Percentiles rank a stretch among this genome's conserved stretches.
These are phyloP conservation scores for Lerista edwardsae DNA, from an alignment of 2,797 vertebrate genomes.

Conservation along the genomic window DNA sequence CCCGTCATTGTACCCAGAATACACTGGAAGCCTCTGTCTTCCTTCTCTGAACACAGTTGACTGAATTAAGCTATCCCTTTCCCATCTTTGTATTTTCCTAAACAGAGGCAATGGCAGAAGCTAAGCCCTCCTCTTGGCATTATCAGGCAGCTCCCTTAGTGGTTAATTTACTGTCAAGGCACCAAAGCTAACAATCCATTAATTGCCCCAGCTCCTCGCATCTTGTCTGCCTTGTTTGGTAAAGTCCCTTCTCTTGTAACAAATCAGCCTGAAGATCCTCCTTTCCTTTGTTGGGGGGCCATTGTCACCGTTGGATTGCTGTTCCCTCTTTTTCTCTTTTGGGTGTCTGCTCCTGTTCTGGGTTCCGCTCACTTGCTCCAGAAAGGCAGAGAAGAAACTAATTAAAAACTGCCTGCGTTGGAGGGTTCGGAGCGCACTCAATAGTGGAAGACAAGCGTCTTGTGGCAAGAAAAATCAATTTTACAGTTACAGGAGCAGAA, in stretches of 20 bases:
- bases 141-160: rapidly evolving
- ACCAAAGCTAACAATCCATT: neutral
- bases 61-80: neutral
- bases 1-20: too few species aligned
- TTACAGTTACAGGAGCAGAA: conserved; percentile 86
- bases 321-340: conserved; percentile 29
- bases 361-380: conserved; percentile 63
- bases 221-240: conserved; percentile 50
- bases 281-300: neutral
- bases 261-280: conserved; percentile 51
- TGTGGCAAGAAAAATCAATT: conserved; percentile 83
- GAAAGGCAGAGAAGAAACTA: conserved; percentile 75
- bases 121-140: neutral
- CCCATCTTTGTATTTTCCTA: neutral
- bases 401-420: conserved; percentile 82
- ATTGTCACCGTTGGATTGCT: conserved; percentile 57
- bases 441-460: conserved; percentile 78
- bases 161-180: neutral
- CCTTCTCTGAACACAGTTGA: too few species aligned
- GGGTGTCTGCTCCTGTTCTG: conserved; percentile 61
- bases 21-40: too few species aligned
- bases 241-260: conserved; percentile 41
- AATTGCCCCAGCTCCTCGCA: neutral
- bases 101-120: neutral
- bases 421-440: conserved; percentile 77